phyloP scores from a whole-genome alignment of 2,888 invertebrate species.

The Amblyjoppa fuscipennis region DNA sequence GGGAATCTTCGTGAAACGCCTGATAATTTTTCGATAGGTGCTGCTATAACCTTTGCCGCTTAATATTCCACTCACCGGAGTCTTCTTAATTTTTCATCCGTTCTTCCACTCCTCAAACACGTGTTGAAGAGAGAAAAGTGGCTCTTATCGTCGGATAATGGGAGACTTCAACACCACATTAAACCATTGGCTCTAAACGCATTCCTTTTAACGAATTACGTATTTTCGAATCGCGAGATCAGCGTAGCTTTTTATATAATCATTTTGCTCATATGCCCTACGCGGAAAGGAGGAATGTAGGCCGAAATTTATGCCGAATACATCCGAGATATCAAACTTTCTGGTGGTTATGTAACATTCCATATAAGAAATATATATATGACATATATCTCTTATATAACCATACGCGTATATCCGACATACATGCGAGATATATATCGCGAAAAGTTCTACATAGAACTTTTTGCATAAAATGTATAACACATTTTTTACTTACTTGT shows the following conservation, averaged over 20 bases:
- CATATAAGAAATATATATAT: too few relatives aligned
- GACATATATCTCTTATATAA: too few relatives aligned
- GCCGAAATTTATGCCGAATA: too few relatives aligned
- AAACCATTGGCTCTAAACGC: constrained; percentile 29
- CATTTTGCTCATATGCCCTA: not conserved
- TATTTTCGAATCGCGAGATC: not conserved
- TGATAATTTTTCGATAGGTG: constrained; percentile 55
- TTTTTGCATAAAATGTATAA: too few relatives aligned
- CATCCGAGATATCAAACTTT: too few relatives aligned
- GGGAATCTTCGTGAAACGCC: constrained; percentile 46
- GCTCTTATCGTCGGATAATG: constrained; percentile 41
- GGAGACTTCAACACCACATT: constrained; percentile 36
- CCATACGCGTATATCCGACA: too few relatives aligned
- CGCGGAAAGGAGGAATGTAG: not conserved
- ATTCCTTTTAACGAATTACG: constrained; percentile 36
- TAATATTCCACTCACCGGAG: constrained; percentile 16
- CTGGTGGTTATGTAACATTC: too few relatives aligned
- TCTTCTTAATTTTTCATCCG: constrained; percentile 39
- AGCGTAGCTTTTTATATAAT: not conserved
- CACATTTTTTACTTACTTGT: too few relatives aligned
- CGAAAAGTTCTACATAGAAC: too few relatives aligned
- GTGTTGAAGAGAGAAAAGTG: constrained; percentile 56
- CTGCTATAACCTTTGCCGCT: constrained; percentile 46
- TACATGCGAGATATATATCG: too few relatives aligned
- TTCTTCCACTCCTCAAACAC: constrained; percentile 36